These are phyloP conservation scores for Epizoanthus fatuus DNA, from an alignment of 92 coral and sea anemone genomes.

Conservation along the genomic window DNA sequence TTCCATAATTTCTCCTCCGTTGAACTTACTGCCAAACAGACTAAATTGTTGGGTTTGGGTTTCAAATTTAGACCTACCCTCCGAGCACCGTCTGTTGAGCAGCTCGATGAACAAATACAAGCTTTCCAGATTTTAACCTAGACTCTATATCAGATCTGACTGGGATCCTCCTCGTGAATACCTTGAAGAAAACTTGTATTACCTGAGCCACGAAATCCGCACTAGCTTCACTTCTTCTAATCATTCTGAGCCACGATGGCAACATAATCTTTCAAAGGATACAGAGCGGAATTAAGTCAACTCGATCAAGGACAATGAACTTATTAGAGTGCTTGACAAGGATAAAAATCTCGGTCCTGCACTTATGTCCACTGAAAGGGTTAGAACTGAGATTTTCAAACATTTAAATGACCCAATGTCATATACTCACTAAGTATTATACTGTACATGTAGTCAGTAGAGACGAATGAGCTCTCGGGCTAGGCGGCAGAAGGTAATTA, in stretches of 20 bases:
- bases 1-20: slow-evolving; percentile 54
- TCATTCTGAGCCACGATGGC: neutral
- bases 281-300: neutral
- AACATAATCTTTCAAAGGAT: too few species aligned
- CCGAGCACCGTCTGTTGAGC: neutral
- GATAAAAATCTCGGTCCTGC: slow-evolving; percentile 59
- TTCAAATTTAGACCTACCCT: slow-evolving; percentile 14
- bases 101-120: slow-evolving; percentile 2
- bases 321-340: slow-evolving; percentile 23
- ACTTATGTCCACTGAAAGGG: slow-evolving; percentile 42
- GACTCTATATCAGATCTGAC: slow-evolving; percentile 41
- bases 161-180: slow-evolving; percentile 54
- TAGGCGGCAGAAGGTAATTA: too few species aligned
- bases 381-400: slow-evolving; percentile 34
- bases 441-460: too few species aligned
- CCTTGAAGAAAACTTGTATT: slow-evolving; percentile 7
- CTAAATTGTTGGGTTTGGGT: neutral
- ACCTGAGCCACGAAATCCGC: neutral
- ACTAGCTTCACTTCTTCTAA: neutral
- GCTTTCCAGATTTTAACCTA: slow-evolving; percentile 54
- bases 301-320: slow-evolving; percentile 8
- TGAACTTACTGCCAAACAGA: slow-evolving; percentile 4
- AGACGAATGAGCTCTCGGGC: too few species aligned
- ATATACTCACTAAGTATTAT: slow-evolving; percentile 31
- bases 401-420: slow-evolving; percentile 59